These are phyloP conservation scores for Drosophila nr. fundita DNA, from an alignment of 2,888 invertebrate genomes.

Conservation along the genomic window DNA sequence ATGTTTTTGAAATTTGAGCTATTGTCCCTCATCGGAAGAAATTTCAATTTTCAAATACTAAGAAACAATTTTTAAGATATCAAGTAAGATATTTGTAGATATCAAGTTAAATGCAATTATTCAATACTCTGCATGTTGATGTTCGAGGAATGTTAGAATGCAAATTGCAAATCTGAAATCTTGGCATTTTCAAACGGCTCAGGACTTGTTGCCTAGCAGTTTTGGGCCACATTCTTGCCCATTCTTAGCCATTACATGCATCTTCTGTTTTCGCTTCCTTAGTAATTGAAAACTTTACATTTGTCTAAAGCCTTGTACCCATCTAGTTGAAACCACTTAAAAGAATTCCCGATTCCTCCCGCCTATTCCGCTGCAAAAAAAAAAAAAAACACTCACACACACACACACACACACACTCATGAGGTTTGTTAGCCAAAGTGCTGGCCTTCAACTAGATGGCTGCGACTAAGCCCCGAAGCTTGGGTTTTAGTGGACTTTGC, in stretches of 20 bases:
- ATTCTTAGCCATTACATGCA: background rate
- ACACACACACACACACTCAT: conserved; percentile 4
- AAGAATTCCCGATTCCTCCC: conserved; percentile 4
- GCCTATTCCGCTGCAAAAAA: background rate
- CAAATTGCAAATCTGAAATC: background rate
- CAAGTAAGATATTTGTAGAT: background rate
- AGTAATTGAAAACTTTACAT: conserved; percentile 33
- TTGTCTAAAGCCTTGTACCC: conserved; percentile 3
- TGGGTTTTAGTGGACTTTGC: conserved; percentile 25
- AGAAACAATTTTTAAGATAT: background rate
- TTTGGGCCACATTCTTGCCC: background rate
- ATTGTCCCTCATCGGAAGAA: background rate
- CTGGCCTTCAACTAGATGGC: conserved; percentile 35
- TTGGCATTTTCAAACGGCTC: background rate
- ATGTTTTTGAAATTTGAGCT: background rate
- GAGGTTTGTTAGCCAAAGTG: conserved; percentile 28
- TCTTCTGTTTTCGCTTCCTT: conserved; percentile 14
- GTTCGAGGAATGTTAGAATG: background rate
- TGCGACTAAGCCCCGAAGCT: conserved; percentile 26
- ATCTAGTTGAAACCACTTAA: conserved; percentile 22
- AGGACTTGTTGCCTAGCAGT: background rate
- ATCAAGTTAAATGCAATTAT: background rate
- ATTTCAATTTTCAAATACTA: background rate
- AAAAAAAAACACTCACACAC: background rate
- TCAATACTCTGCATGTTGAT: background rate